These are phyloP conservation scores for Lytechinus variegatus DNA, from an alignment of 35 echinoderm and acorn worm species.

Conservation along the genomic window DNA sequence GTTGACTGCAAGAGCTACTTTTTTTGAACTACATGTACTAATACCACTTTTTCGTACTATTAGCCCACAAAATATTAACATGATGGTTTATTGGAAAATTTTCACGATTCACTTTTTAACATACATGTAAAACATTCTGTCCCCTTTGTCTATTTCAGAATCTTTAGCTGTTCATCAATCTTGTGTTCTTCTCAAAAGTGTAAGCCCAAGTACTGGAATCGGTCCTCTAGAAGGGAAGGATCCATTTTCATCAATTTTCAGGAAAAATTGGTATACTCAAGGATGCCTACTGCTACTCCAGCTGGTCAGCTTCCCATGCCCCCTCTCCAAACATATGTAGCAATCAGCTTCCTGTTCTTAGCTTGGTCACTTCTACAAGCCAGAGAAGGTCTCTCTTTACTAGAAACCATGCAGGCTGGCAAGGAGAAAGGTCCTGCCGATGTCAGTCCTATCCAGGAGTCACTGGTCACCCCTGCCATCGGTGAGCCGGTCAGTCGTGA, in stretches of 20 bases:
- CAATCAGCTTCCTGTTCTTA: slow-evolving; percentile 71
- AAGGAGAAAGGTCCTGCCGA: neutral
- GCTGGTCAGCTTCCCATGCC: slow-evolving; percentile 65
- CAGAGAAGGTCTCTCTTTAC: slow-evolving; percentile 61
- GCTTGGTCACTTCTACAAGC: slow-evolving; percentile 82
- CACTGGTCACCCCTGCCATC: neutral
- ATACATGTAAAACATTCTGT: neutral
- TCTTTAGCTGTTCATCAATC: neutral
- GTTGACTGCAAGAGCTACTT: no score
- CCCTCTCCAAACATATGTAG: slow-evolving; percentile 75
- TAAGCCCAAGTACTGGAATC: neutral
- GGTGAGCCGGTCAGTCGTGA: neutral
- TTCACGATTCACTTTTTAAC: no score
- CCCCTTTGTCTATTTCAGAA: neutral
- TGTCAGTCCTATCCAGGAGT: neutral
- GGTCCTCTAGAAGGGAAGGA: neutral
- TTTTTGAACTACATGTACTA: no score
- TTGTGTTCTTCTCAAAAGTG: neutral
- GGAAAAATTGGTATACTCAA: neutral
- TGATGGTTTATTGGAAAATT: no score
- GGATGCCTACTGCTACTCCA: neutral
- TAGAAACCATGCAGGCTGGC: slow-evolving; percentile 53
- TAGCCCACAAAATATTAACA: no score
- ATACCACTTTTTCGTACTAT: no score
- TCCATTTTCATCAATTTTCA: neutral